A percentile compares a stretch with the other conserved stretches of the same genome.
phyloP scores from a whole-genome alignment of 2,888 invertebrate species.

The Bombylius major region DNA sequence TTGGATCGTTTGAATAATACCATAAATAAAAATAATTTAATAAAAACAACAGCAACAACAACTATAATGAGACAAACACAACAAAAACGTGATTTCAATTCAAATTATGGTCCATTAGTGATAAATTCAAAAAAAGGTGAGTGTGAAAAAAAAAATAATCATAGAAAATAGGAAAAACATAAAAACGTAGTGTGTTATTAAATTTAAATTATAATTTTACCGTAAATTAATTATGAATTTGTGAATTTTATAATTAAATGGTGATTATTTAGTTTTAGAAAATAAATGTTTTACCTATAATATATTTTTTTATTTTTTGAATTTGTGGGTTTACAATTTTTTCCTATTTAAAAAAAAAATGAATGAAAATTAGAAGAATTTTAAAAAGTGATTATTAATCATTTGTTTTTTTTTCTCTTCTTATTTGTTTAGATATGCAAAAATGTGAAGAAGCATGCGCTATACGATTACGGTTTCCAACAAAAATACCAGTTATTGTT shows the following conservation, averaged over 20 bases:
- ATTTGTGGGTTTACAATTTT: background rate
- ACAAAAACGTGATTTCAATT: slow-evolving; percentile 11
- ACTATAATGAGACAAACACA: background rate
- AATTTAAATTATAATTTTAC: no score
- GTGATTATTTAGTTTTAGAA: no score
- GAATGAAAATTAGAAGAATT: background rate
- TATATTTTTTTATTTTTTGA: background rate
- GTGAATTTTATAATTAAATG: background rate
- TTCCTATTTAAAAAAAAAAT: background rate
- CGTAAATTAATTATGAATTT: background rate
- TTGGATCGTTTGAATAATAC: no score
- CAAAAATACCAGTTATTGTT: slow-evolving; percentile 73
- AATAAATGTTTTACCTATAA: background rate
- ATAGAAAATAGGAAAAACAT: no score
- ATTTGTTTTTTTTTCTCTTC: background rate
- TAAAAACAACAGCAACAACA: background rate
- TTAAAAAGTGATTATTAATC: no score
- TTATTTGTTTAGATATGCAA: background rate
- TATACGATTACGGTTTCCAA: slow-evolving; percentile 65
- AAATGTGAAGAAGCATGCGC: slow-evolving; percentile 58
- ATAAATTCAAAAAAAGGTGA: slow-evolving; percentile 8
- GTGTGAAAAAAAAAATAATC: background rate
- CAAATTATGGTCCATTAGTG: slow-evolving; percentile 9
- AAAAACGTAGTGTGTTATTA: no score
- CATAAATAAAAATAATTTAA: background rate